Evolutionary conservation across 2,797 vertebrate species (phyloP), one percentile per base, ranked within the genome.

Genomic region (Cryptoprocta ferox): DNA sequence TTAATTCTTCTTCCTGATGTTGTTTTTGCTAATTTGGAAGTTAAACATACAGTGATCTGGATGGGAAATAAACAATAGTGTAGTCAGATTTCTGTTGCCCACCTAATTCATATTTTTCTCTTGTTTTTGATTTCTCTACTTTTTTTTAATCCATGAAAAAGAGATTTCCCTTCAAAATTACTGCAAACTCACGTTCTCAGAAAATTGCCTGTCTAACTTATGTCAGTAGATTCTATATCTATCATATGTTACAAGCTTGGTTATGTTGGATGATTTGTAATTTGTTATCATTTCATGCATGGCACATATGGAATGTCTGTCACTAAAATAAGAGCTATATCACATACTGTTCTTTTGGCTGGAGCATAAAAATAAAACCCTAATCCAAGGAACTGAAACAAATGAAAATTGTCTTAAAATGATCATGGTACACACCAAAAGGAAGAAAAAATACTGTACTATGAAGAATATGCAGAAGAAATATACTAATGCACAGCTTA

Each of bases 321-420:
- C 86, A 53, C 78, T 88, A 83, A 91, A 76, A 76, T 68, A 75
- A 90, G 89, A 88, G 61, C n/a, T 68, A 6, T n/a, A 39, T 61
- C 37, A 56, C 30, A 73, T 83, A 84, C n/a, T 95, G 24, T 79
- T 97, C 70, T 97, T 96, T 96, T 86, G 37, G 37, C 24, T 91
- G 12, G 14, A 80, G 11, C 59, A 84, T 90, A 81, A 80, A 95
- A 92, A 87, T 92, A 61, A 96, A 35, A 16, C 10, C n/a, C 6
- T 81, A 76, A 48, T 82, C 2, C 80, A 84, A 81, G 56, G 80
- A 97, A 78, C 24, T 15, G 12, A 82, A 88, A 79, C 68, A 53
- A 92, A 35, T 61, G 35, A 50, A 95, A 95, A 59, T 37, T 35
- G 2, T 48, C 26, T 89, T 83, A 61, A 93, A 94, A n/a, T 70